A percentile compares a stretch with the other conserved stretches of the same genome.
phyloP scores from a whole-genome alignment of 2,797 vertebrate species.

The Paguma larvata region DNA sequence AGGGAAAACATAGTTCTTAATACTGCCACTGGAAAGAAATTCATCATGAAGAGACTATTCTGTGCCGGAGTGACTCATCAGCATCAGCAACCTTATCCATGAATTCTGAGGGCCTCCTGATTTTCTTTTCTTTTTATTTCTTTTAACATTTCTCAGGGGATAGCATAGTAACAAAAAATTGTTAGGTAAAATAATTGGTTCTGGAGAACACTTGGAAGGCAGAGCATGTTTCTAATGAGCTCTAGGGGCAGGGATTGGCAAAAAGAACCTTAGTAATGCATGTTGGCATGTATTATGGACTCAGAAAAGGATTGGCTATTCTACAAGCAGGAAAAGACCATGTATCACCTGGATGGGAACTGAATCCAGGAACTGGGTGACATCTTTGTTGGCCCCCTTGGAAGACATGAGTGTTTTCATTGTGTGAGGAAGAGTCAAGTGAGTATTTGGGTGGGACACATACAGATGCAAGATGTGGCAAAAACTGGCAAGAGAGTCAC shows the following conservation, averaged over 20 bases:
- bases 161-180: constrained; percentile 39
- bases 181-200: constrained; percentile 65
- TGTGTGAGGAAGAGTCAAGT: background rate
- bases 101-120: background rate
- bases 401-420: background rate
- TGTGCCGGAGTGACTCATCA: background rate
- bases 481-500: background rate
- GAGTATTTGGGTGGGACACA: background rate
- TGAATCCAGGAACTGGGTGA: background rate
- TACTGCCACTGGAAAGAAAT: background rate
- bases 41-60: background rate
- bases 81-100: background rate
- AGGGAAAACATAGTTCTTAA: constrained; percentile 11
- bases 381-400: background rate
- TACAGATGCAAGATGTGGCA: background rate
- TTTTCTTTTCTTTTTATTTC: constrained; percentile 54
- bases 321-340: background rate
- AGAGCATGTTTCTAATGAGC: constrained; percentile 14
- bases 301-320: background rate
- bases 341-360: background rate
- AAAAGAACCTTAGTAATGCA: background rate
- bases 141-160: constrained; percentile 37
- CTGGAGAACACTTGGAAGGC: constrained; percentile 47
- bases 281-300: background rate
- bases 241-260: background rate